Evolutionary conservation across 2,888 invertebrate species (phyloP), one percentile per base, ranked within the genome.

Genomic region (Hirtodrosophila confusa): DNA sequence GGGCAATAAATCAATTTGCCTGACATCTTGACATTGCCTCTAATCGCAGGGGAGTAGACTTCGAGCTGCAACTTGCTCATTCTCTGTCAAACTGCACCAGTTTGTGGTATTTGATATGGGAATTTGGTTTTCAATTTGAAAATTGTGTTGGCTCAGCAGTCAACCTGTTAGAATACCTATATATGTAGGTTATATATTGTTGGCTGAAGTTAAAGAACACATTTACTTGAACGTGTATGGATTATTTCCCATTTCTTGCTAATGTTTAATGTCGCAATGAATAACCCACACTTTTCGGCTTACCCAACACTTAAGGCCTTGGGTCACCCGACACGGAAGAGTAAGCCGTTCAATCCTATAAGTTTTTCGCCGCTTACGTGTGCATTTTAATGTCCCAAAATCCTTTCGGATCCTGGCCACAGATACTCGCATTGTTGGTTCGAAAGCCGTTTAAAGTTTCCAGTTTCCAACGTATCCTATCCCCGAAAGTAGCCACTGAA

Each of bases 1-100:
- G 23, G 74, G 78, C 67, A 80, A 83, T 80, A 80, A 83, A 83
- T 80, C 80, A 83, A 78, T 80, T 82, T 65, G 43, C 50, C 48
- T 76, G 69, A 69, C 76, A 56, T 78, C 78, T 74, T 83, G 80
- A 78, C 80, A 76, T 69, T 57, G 56, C 67, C 61, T 71, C 74
- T 65, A 78, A 78, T 74, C 78, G 68, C 55, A 24, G 47, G 50
- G 60, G 78, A 64, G 53, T 17, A 17, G 17, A 17, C 17, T 17
- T 50, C 36, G 5, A 31, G 49, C 56, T 64, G 43, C 39, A 47
- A 43, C 51, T 61, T 23, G 71, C 37, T 41, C 58, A 40, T 36
- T 12, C 11, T 5, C 6, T 12, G 27, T 43, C 44, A 7, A 36
- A 11, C 29, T 17, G 41, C 12, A 8, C 24, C 4, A 62, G 37